phyloP scores from a whole-genome alignment of 2,113 vertebrate genomes.

The Petroica traversi region DNA sequence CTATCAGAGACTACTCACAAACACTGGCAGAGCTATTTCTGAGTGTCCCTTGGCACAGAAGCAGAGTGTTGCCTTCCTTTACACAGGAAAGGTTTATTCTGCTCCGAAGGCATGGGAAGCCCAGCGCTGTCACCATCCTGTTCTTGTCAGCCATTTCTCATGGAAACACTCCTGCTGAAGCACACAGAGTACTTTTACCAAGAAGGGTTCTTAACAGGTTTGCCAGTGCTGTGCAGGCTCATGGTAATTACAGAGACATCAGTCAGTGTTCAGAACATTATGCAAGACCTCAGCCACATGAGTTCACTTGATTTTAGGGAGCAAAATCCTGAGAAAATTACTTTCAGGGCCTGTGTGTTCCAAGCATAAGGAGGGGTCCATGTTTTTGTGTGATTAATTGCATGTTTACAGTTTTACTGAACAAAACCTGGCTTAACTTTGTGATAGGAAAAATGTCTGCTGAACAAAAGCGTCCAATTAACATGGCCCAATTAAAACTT shows the following conservation, averaged over 20 bases:
- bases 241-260: background rate
- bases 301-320: background rate
- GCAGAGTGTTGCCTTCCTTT: background rate
- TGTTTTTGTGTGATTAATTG: constrained; percentile 43
- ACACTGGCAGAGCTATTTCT: background rate
- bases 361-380: background rate
- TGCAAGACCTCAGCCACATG: background rate
- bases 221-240: background rate
- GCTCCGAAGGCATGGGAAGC: background rate
- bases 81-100: background rate
- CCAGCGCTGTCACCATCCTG: background rate
- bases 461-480: constrained; percentile 35
- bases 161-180: background rate
- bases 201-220: background rate
- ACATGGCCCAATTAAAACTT: constrained; percentile 47
- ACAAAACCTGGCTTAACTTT: constrained; percentile 37
- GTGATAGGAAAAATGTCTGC: background rate
- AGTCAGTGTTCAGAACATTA: background rate
- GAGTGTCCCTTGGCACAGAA: background rate
- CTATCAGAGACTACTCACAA: background rate
- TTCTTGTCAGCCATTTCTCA: background rate
- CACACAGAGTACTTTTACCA: background rate
- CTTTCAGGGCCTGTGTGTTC: background rate
- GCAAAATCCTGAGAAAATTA: background rate
- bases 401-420: constrained; percentile 35